These are phyloP conservation scores for Athene noctua DNA, from an alignment of 2,113 vertebrate genomes.

Conservation along the genomic window DNA sequence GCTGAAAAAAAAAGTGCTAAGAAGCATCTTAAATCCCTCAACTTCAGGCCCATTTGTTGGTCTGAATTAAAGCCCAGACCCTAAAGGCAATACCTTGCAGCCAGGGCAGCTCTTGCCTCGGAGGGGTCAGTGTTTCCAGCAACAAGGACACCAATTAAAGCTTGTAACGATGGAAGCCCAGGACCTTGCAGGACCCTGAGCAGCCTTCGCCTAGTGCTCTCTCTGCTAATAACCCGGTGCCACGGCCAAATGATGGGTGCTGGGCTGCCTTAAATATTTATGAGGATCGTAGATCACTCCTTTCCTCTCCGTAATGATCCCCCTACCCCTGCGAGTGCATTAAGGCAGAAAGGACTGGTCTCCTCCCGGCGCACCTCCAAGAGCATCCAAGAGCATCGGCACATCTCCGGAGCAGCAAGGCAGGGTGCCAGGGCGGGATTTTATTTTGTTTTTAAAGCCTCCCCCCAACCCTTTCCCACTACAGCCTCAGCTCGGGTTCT, in stretches of 20 bases:
- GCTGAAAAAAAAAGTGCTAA: not conserved
- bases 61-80: not conserved
- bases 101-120: not conserved
- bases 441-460: slow-evolving; percentile 17
- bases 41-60: not conserved
- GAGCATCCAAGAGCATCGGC: not conserved
- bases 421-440: slow-evolving; percentile 2
- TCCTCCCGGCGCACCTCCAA: not conserved
- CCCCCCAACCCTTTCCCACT: slow-evolving; percentile 10
- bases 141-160: slow-evolving; percentile 32
- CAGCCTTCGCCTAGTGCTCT: not conserved
- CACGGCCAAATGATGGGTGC: fast-evolving
- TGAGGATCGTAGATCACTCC: not conserved
- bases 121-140: not conserved
- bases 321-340: fast-evolving
- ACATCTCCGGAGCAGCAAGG: not conserved
- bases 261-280: not conserved
- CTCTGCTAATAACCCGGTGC: not conserved
- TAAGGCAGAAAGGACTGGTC: not conserved
- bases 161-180: not conserved
- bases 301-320: not conserved
- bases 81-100: not conserved
- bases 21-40: not conserved
- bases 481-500: slow-evolving; percentile 23
- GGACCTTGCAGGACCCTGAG: not conserved